Evolutionary conservation across 2,888 invertebrate genomes (phyloP).

Genomic region (Synergus umbraculus): DNA sequence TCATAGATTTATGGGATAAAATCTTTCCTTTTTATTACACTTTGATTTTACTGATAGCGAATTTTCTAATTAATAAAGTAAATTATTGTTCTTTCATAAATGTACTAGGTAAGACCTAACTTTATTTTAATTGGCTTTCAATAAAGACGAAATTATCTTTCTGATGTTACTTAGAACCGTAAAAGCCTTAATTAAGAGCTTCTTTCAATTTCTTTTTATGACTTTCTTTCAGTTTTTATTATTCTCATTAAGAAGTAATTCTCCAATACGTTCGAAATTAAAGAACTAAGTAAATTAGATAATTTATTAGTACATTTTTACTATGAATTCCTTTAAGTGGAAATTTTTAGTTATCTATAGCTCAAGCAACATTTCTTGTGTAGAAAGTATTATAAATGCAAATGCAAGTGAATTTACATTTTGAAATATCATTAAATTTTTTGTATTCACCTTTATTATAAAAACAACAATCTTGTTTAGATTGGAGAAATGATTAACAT

Average conservation of each 20-base stretch:
- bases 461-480: too few species aligned
- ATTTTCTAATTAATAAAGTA: neutral
- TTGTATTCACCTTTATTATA: too few species aligned
- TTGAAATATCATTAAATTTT: too few species aligned
- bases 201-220: slow-evolving; percentile 17
- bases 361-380: too few species aligned
- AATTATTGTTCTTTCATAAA: neutral
- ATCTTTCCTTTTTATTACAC: slow-evolving; percentile 14
- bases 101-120: neutral
- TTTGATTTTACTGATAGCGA: neutral
- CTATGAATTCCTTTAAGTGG: neutral
- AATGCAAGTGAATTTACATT: too few species aligned
- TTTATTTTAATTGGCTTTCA: slow-evolving; percentile 25
- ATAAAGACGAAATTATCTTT: slow-evolving; percentile 15
- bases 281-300: neutral
- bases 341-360: neutral
- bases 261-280: neutral
- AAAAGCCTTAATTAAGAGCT: slow-evolving; percentile 20
- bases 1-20: neutral
- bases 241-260: neutral
- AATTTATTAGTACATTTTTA: neutral
- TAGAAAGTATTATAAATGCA: too few species aligned
- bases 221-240: neutral
- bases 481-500: too few species aligned
- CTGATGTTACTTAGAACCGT: slow-evolving; percentile 2